Percentiles rank a stretch among this genome's conserved stretches.
These are phyloP conservation scores for Pasiphila rectangulata DNA, from an alignment of 2,888 invertebrate species.

Conservation along the genomic window DNA sequence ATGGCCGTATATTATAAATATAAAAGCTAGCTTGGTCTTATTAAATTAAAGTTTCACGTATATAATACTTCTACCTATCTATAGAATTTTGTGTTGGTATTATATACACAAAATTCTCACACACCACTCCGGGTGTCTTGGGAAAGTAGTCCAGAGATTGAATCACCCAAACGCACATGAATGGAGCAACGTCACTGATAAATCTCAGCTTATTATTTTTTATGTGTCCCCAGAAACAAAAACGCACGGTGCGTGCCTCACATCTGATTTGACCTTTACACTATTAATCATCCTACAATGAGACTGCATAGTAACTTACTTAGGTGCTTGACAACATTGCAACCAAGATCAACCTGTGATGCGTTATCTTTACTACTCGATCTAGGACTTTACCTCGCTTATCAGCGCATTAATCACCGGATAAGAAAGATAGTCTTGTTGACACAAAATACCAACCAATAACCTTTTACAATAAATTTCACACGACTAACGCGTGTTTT, in stretches of 20 bases:
- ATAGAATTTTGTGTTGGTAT: no score
- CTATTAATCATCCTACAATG: slow-evolving; percentile 25
- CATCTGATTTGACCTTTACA: slow-evolving; percentile 26
- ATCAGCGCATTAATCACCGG: slow-evolving; percentile 25
- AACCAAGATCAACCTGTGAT: slow-evolving; percentile 19
- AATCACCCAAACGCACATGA: slow-evolving; percentile 49
- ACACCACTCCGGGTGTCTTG: slow-evolving; percentile 35
- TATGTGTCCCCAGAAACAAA: slow-evolving; percentile 55
- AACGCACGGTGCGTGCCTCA: slow-evolving; percentile 30
- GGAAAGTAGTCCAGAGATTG: slow-evolving; percentile 63
- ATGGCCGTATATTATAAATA: no score
- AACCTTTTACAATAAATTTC: slow-evolving; percentile 13
- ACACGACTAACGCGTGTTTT: slow-evolving; percentile 26
- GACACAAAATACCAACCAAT: slow-evolving; percentile 8
- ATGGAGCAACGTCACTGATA: slow-evolving; percentile 46
- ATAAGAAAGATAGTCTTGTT: slow-evolving; percentile 27
- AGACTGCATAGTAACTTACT: slow-evolving; percentile 14
- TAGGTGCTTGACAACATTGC: slow-evolving; percentile 11
- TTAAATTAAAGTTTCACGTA: no score
- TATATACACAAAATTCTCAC: slow-evolving; percentile 10
- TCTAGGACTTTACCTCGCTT: slow-evolving; percentile 33
- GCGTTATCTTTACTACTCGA: slow-evolving; percentile 18
- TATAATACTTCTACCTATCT: no score
- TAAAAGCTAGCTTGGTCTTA: no score
- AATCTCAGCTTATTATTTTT: slow-evolving; percentile 76